A percentile compares a stretch with the other conserved stretches of the same genome.
Evolutionary conservation across 2,797 vertebrate species (phyloP).

Genomic region (Gymnoscopelus microlampas): DNA sequence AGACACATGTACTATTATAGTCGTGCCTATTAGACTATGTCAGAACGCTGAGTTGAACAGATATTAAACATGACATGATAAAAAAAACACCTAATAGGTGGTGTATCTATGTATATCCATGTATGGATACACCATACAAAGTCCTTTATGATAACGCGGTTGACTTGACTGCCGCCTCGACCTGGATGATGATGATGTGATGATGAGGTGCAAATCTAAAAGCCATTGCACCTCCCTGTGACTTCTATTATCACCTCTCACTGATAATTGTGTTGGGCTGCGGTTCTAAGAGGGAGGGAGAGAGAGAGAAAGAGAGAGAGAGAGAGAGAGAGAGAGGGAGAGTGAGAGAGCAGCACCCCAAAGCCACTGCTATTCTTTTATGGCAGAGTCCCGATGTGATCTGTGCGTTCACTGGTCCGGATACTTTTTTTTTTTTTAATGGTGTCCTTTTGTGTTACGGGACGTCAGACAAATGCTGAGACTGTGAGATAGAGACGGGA

Average conservation of each 20-base stretch:
- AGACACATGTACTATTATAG: constrained; percentile 13
- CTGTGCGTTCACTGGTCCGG: constrained; percentile 65
- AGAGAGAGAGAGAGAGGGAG: constrained; percentile 43
- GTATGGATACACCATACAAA: constrained; percentile 21
- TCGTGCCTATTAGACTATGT: constrained; percentile 13
- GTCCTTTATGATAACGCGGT: constrained; percentile 48
- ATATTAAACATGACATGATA: constrained; percentile 23
- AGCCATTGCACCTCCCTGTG: constrained; percentile 73
- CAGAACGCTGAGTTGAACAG: constrained; percentile 12
- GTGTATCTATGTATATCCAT: constrained; percentile 5
- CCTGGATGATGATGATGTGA: constrained; percentile 46
- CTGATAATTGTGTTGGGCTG: constrained; percentile 73
- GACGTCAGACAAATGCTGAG: constrained; percentile 55
- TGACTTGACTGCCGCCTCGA: constrained; percentile 40
- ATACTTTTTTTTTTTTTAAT: constrained; percentile 59
- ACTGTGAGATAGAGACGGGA: constrained; percentile 57
- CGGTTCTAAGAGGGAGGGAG: constrained; percentile 50
- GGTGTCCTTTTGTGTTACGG: constrained; percentile 71
- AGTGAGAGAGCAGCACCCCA: constrained; percentile 53
- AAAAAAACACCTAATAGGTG: constrained; percentile 14
- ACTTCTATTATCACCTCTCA: constrained; percentile 74
- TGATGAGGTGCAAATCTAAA: constrained; percentile 79
- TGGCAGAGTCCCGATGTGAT: constrained; percentile 63
- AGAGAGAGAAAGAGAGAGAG: constrained; percentile 46
- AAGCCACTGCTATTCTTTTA: constrained; percentile 58